These are phyloP conservation scores for Halyomorpha halys DNA, from an alignment of 1,140 invertebrate species.

Conservation along the genomic window DNA sequence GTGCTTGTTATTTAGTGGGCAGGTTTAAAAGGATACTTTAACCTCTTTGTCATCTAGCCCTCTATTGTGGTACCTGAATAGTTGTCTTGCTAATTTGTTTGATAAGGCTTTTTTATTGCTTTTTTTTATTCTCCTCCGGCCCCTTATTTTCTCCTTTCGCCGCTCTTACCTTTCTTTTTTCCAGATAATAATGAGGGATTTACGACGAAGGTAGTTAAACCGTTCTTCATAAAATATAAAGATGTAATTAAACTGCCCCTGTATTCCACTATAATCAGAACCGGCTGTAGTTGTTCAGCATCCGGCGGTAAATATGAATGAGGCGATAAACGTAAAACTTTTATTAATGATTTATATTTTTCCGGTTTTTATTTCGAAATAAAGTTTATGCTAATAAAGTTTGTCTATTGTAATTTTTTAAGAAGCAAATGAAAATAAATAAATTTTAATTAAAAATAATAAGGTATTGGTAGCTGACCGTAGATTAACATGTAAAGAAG, in stretches of 20 bases:
- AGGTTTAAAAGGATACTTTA: constrained; percentile 6
- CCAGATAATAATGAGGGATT: constrained; percentile 4
- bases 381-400: no score
- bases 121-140: neutral
- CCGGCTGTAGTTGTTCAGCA: no score
- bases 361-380: no score
- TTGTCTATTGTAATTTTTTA: no score
- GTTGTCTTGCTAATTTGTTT: constrained; percentile 6
- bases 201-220: neutral
- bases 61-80: neutral
- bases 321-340: no score
- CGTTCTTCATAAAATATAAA: neutral
- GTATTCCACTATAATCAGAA: no score
- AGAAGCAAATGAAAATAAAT: no score
- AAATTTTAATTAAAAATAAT: no score
- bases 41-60: constrained; percentile 6
- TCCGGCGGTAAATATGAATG: no score
- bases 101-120: constrained; percentile 6
- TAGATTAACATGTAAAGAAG: no score
- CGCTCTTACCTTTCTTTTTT: neutral
- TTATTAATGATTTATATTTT: no score
- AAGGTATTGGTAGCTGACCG: no score
- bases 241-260: neutral
- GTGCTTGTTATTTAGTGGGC: constrained; percentile 5
- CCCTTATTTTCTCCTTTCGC: constrained; percentile 3